Evolutionary conservation across 1,140 invertebrate genomes (phyloP).

Genomic region (Drosophila bifasciata): DNA sequence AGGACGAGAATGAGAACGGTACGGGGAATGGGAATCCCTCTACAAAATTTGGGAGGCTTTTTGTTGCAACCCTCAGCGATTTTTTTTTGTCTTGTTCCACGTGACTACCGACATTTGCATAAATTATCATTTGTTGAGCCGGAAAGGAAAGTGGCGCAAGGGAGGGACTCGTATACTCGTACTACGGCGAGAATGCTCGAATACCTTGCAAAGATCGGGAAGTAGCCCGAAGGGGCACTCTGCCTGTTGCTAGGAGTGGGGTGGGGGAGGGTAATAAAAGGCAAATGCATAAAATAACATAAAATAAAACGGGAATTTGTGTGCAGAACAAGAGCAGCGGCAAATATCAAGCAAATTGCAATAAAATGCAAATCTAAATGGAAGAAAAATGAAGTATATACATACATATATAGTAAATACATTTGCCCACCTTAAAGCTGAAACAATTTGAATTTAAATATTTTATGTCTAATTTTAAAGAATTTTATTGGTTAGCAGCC

Average conservation of each 20-base stretch:
- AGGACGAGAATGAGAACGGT: slow-evolving; percentile 6
- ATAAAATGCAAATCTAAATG: slow-evolving; percentile 79
- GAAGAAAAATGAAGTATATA: slow-evolving; percentile 27
- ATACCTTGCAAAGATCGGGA: slow-evolving; percentile 24
- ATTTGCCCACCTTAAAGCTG: slow-evolving; percentile 60
- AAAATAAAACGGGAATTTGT: slow-evolving; percentile 80
- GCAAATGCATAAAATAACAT: slow-evolving; percentile 80
- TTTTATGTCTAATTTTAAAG: slow-evolving; percentile 72
- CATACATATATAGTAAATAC: too few relatives aligned
- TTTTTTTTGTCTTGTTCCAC: slow-evolving; percentile 44
- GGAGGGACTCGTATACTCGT: too few relatives aligned
- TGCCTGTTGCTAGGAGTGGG: slow-evolving; percentile 51
- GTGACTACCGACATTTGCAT: slow-evolving; percentile 78
- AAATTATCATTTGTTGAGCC: slow-evolving; percentile 81
- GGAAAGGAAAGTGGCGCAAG: slow-evolving; percentile 11
- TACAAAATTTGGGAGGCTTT: slow-evolving; percentile 34
- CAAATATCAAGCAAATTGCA: slow-evolving; percentile 78
- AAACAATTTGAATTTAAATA: slow-evolving; percentile 66
- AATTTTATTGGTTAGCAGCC: slow-evolving; percentile 27
- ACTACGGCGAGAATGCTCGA: background rate
- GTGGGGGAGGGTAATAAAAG: slow-evolving; percentile 75
- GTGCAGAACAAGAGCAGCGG: slow-evolving; percentile 28
- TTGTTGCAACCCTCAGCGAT: slow-evolving; percentile 73
- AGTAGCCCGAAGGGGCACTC: slow-evolving; percentile 1
- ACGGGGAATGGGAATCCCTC: background rate